Conservation (phyloP, 2,888 invertebrate species). For the Thecophora atra region DNA sequence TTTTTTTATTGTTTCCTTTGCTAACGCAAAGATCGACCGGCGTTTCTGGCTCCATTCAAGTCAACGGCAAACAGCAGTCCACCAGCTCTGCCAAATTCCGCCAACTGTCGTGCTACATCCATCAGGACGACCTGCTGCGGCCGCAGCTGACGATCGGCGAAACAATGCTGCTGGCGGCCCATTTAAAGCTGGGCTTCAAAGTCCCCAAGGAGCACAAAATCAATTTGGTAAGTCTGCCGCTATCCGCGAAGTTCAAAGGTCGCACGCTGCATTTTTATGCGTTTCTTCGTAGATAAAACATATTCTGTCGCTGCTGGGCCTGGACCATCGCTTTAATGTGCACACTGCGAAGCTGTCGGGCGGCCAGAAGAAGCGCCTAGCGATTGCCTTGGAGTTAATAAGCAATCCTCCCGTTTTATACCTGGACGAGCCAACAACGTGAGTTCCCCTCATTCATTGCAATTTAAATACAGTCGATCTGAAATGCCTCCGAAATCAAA, state of each 20-base stretch:
- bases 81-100: constrained; percentile 75
- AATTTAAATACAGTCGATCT: neutral
- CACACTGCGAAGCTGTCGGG: constrained; percentile 79
- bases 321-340: constrained; percentile 76
- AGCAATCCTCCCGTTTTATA: constrained; percentile 89
- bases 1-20: constrained; percentile 17
- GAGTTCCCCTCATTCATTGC: constrained; percentile 56
- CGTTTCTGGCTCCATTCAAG: constrained; percentile 76
- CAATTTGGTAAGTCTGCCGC: constrained; percentile 70
- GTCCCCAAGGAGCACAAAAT: constrained; percentile 75
- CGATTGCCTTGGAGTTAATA: constrained; percentile 83
- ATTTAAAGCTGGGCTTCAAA: constrained; percentile 80
- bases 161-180: constrained; percentile 83
- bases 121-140: constrained; percentile 82
- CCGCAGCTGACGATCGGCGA: constrained; percentile 81
- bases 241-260: neutral
- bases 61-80: constrained; percentile 73
- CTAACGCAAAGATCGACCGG: constrained; percentile 70
- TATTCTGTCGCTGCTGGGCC: constrained; percentile 76
- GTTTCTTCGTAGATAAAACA: constrained; percentile 73
- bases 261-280: neutral
- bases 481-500: too few species aligned
- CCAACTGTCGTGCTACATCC: constrained; percentile 84
- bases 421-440: constrained; percentile 89
- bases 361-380: constrained; percentile 84